Evolutionary conservation across 1,140 invertebrate species (phyloP).

Genomic region (Bombus difficillimus): DNA sequence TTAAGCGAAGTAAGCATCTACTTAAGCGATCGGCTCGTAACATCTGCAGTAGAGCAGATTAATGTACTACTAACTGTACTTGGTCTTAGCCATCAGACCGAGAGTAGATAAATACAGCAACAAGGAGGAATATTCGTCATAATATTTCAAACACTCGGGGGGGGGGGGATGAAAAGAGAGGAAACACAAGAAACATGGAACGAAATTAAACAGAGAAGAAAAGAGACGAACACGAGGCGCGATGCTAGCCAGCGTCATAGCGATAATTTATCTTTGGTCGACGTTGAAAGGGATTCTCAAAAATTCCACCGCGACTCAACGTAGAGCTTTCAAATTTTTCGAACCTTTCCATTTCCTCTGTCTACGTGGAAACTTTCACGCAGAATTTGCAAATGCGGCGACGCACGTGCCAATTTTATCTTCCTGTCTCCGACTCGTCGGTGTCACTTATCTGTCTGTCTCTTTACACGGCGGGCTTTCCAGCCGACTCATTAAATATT

Average conservation of each 20-base stretch:
- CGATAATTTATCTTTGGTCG: conserved; percentile 4
- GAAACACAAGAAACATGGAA: neutral
- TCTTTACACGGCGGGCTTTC: neutral
- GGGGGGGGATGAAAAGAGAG: neutral
- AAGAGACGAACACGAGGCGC: neutral
- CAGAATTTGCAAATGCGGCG: neutral
- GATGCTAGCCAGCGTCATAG: neutral
- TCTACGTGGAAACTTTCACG: neutral
- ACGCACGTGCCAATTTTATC: neutral
- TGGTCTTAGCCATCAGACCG: too few relatives aligned
- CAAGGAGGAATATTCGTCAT: neutral
- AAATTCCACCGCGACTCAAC: neutral
- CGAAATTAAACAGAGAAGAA: neutral
- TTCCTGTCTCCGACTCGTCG: too few relatives aligned
- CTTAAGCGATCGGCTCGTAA: too few relatives aligned
- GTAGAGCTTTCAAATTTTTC: conserved; percentile 4
- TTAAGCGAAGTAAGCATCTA: too few relatives aligned
- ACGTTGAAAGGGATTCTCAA: neutral
- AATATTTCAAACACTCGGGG: neutral
- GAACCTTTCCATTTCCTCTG: neutral
- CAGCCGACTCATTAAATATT: conserved; percentile 28
- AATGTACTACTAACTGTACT: neutral
- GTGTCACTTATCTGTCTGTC: neutral
- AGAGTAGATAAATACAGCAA: neutral
- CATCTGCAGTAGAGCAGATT: neutral